These are phyloP conservation scores for Drosophila nigrodunni DNA, from an alignment of 1,140 invertebrate genomes.

Conservation along the genomic window DNA sequence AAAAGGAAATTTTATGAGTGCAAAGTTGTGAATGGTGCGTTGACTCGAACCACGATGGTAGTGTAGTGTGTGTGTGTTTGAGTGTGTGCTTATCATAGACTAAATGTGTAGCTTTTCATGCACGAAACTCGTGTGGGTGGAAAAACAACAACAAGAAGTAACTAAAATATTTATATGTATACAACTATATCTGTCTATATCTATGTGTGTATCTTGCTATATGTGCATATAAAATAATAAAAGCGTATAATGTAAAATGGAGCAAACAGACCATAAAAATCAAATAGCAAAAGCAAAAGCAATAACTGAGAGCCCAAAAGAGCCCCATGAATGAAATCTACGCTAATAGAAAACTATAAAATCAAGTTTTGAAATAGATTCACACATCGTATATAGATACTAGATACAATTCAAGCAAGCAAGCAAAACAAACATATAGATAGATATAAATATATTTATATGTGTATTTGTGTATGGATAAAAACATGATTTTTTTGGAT, in stretches of 20 bases:
- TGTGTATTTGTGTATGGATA: not conserved
- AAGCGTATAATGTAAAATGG: slow-evolving; percentile 65
- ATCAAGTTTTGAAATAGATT: slow-evolving; percentile 46
- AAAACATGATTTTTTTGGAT: slow-evolving; percentile 18
- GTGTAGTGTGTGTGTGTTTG: not conserved
- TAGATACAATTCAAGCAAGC: not conserved
- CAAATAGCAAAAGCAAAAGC: slow-evolving; percentile 38
- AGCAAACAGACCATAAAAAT: slow-evolving; percentile 73
- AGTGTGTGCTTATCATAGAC: slow-evolving; percentile 4
- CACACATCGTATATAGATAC: slow-evolving; percentile 9
- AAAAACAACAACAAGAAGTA: slow-evolving; percentile 10
- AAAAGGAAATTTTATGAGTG: slow-evolving; percentile 20
- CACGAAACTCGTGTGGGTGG: slow-evolving; percentile 7
- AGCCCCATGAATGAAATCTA: slow-evolving; percentile 62
- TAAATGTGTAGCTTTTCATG: slow-evolving; percentile 8
- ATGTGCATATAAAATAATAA: slow-evolving; percentile 44
- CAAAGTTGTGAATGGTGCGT: slow-evolving; percentile 29
- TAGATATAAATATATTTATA: not conserved
- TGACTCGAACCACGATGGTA: not conserved
- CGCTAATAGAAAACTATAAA: slow-evolving; percentile 52
- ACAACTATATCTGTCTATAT: slow-evolving; percentile 10
- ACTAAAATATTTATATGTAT: slow-evolving; percentile 1
- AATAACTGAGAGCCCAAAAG: slow-evolving; percentile 3
- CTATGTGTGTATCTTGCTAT: not conserved
- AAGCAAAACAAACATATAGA: not conserved